Evolutionary conservation across 2,113 vertebrate species (phyloP).

Genomic region (Anseranas semipalmata): DNA sequence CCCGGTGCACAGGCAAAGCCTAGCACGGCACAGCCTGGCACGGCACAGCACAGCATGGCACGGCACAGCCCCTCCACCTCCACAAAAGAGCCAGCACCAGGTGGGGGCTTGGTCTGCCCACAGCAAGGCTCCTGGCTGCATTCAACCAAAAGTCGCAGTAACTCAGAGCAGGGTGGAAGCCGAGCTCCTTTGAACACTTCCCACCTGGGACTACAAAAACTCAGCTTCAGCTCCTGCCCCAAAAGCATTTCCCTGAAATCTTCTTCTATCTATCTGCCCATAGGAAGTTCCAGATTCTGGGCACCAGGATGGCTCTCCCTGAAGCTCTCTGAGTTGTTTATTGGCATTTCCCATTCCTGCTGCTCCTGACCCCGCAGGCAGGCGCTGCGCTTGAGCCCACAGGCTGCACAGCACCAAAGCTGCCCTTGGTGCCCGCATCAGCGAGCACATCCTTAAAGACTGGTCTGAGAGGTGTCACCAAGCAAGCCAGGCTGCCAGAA

Average conservation of each 20-base stretch:
- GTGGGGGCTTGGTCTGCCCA: rapidly evolving
- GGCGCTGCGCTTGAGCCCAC: background rate
- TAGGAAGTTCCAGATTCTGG: background rate
- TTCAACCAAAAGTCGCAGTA: rapidly evolving
- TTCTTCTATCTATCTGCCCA: background rate
- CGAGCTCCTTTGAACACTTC: no score
- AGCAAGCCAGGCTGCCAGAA: rapidly evolving
- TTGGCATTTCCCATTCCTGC: background rate
- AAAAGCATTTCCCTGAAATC: background rate
- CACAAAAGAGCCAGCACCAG: rapidly evolving
- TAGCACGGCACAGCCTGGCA: no score
- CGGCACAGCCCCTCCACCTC: background rate
- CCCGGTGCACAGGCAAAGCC: rapidly evolving
- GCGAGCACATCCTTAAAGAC: background rate
- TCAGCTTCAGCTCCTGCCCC: background rate
- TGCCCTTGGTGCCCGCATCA: background rate
- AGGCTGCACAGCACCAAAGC: background rate
- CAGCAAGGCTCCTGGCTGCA: rapidly evolving
- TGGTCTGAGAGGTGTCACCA: rapidly evolving
- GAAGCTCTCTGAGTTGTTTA: background rate
- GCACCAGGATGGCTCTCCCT: background rate
- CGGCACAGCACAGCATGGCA: no score
- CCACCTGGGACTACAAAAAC: background rate
- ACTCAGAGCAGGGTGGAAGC: rapidly evolving
- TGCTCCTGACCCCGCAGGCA: background rate